Evolutionary conservation across 2,888 invertebrate genomes (phyloP).

Genomic region (Prenolepis imparis): DNA sequence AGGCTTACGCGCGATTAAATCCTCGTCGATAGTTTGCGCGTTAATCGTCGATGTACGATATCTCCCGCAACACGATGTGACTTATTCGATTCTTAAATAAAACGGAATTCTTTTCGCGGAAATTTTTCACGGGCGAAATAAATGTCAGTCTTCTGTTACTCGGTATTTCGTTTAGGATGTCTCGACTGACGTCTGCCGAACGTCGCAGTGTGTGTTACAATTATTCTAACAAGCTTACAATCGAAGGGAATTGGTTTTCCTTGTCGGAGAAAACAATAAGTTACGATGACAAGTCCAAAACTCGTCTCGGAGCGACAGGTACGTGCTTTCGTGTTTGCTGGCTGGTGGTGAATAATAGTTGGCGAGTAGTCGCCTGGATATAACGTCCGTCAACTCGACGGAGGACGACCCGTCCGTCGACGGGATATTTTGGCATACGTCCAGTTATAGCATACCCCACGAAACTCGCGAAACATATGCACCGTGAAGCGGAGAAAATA

Average conservation of each 20-base stretch:
- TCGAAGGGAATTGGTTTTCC: conserved; percentile 29
- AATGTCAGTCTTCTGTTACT: not conserved
- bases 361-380: conserved; percentile 57
- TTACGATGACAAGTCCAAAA: conserved; percentile 43
- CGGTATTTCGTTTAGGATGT: not conserved
- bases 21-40: not conserved
- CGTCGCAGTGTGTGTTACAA: not conserved
- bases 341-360: conserved; percentile 69
- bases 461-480: not conserved
- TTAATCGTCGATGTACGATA: conserved; percentile 5
- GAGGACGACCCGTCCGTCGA: conserved; percentile 53
- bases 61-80: not conserved
- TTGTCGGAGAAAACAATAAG: conserved; percentile 29
- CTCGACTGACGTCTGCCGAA: not conserved
- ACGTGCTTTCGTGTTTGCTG: conserved; percentile 49
- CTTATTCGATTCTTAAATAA: not conserved
- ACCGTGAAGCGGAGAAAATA: not conserved
- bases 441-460: conserved; percentile 56
- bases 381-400: conserved; percentile 59
- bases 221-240: not conserved
- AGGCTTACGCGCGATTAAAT: conserved; percentile 39
- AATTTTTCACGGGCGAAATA: not conserved
- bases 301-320: conserved; percentile 30
- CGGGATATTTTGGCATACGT: conserved; percentile 68
- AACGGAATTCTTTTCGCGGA: not conserved